A percentile compares a stretch with the other conserved stretches of the same genome.
Conservation (phyloP, 1,140 invertebrate genomes). For the Drosophila tristis region DNA sequence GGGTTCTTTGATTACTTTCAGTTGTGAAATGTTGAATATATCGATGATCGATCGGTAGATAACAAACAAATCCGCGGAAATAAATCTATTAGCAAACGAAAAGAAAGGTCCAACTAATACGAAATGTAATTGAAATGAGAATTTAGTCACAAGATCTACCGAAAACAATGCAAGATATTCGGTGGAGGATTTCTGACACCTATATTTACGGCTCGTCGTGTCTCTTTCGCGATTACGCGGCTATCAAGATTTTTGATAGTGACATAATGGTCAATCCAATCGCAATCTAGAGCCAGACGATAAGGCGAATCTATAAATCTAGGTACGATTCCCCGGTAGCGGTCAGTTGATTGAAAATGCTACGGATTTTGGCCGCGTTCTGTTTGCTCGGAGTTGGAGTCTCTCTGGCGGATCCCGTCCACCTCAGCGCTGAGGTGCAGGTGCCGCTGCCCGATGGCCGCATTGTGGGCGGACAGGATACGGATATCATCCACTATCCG, state of each 20-base stretch:
- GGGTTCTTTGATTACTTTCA: background rate
- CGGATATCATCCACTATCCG: constrained; percentile 61
- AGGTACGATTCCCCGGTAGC: background rate
- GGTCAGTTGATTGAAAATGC: constrained; percentile 56
- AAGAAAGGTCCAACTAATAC: too few species aligned
- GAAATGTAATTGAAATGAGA: too few species aligned
- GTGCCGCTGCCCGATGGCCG: constrained; percentile 70
- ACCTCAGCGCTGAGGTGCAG: constrained; percentile 5
- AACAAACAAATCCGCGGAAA: too few species aligned
- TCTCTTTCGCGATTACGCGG: constrained; percentile 23
- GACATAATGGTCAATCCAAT: constrained; percentile 21
- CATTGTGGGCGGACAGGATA: constrained; percentile 67
- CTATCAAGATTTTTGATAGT: constrained; percentile 37
- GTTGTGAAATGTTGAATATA: too few species aligned
- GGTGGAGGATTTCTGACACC: background rate
- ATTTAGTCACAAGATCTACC: too few species aligned
- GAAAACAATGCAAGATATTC: too few species aligned
- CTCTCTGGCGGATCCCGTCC: constrained; percentile 43
- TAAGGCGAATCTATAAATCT: constrained; percentile 43
- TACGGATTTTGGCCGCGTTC: constrained; percentile 55
- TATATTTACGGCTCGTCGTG: constrained; percentile 33
- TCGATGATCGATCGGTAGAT: too few species aligned
- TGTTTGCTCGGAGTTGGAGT: constrained; percentile 29
- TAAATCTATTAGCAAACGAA: too few species aligned
- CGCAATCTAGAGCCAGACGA: constrained; percentile 31